phyloP scores from a whole-genome alignment of 1,140 invertebrate genomes.

The Atopsyche davidsoni region DNA sequence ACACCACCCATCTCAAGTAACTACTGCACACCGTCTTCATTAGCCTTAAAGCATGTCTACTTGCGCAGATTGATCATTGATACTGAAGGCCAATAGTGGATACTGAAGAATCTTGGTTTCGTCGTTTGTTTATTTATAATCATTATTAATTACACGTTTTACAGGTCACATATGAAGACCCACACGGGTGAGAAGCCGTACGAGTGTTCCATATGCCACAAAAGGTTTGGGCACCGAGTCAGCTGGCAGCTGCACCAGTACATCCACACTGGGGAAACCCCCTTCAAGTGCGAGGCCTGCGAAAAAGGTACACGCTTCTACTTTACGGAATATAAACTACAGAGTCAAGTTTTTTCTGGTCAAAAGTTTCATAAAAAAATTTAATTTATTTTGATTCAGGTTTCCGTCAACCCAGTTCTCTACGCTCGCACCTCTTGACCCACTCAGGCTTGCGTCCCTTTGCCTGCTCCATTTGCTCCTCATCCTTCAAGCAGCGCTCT shows the following conservation, averaged over 20 bases:
- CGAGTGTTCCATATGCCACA: conserved; percentile 50
- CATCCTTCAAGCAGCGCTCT: conserved; percentile 16
- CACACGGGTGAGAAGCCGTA: conserved; percentile 53
- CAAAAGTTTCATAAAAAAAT: background rate
- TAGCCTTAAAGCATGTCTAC: too few species aligned
- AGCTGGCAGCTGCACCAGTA: conserved; percentile 25
- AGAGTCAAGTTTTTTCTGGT: background rate
- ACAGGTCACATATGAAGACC: conserved; percentile 26
- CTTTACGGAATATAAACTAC: background rate
- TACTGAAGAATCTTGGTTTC: background rate
- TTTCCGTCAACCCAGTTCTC: conserved; percentile 24
- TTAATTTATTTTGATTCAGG: conserved; percentile 7
- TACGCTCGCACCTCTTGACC: conserved; percentile 22
- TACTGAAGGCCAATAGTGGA: background rate
- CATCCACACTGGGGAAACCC: conserved; percentile 26
- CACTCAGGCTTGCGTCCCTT: conserved; percentile 24
- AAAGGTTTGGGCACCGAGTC: conserved; percentile 18
- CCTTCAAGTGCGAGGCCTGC: conserved; percentile 26
- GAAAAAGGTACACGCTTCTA: conserved; percentile 22
- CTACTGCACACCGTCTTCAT: background rate
- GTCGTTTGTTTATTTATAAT: background rate
- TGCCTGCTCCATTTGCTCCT: conserved; percentile 22
- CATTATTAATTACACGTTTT: too few species aligned
- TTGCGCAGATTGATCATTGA: too few species aligned
- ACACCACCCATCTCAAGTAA: conserved; percentile 30